These are phyloP conservation scores for Littorina saxatilis DNA, from an alignment of 1,140 invertebrate species.

Conservation along the genomic window DNA sequence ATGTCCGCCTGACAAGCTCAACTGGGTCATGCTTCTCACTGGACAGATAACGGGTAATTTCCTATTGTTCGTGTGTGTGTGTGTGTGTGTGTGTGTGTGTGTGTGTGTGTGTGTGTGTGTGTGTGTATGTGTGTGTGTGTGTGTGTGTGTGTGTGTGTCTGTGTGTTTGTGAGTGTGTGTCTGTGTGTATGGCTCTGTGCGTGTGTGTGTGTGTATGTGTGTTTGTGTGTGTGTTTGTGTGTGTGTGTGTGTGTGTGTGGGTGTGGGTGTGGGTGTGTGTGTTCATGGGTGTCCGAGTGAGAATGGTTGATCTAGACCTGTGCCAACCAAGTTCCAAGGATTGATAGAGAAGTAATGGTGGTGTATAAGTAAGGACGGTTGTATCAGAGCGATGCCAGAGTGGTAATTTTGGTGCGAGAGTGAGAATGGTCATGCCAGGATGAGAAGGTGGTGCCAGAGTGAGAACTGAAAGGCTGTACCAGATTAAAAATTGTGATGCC, in stretches of 20 bases:
- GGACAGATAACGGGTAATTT: conserved; percentile 27
- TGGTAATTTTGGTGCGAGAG: too few species aligned
- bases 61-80: not conserved
- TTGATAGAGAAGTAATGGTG: too few species aligned
- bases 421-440: too few species aligned
- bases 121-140: conserved; percentile 18
- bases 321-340: too few species aligned
- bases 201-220: conserved; percentile 21
- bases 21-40: conserved; percentile 7
- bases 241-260: not conserved
- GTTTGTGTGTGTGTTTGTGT: not conserved
- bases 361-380: too few species aligned
- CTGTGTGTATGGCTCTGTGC: not conserved
- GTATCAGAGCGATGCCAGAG: too few species aligned
- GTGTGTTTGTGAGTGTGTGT: not conserved
- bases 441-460: too few species aligned
- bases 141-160: too few species aligned
- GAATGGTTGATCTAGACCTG: too few species aligned
- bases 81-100: not conserved
- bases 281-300: too few species aligned
- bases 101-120: not conserved
- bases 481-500: too few species aligned
- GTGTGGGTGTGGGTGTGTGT: not conserved
- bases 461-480: too few species aligned
- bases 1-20: conserved; percentile 43